Evolutionary conservation across 2,888 invertebrate species (phyloP).

Genomic region (Macrophya annulata): DNA sequence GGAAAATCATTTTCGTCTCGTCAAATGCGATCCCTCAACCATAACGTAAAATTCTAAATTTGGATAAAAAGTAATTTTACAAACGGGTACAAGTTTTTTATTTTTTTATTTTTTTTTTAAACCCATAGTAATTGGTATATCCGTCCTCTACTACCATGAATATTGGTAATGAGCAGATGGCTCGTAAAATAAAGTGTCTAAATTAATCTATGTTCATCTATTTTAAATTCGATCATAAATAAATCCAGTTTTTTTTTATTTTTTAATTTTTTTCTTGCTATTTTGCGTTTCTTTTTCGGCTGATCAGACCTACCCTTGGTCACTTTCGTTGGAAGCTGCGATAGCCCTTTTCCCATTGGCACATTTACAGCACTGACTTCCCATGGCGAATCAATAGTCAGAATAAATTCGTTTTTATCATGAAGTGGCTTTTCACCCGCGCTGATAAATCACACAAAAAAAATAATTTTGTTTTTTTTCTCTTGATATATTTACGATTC

Average conservation of each 20-base stretch:
- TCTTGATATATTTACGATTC: not conserved
- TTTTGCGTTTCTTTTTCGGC: not conserved
- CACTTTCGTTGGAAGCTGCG: constrained; percentile 68
- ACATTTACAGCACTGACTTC: constrained; percentile 79
- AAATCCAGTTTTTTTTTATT: not conserved
- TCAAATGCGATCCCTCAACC: not conserved
- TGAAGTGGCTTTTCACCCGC: not conserved
- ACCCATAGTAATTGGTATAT: not conserved
- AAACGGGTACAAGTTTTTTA: too few relatives aligned
- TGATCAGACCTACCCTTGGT: constrained; percentile 65
- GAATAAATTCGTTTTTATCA: not conserved
- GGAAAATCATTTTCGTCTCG: not conserved
- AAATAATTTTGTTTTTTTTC: too few relatives aligned
- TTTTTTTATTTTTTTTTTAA: not conserved
- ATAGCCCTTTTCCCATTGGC: constrained; percentile 73
- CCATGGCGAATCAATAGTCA: constrained; percentile 68
- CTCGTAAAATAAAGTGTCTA: not conserved
- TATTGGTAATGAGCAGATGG: not conserved
- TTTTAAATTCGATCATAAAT: not conserved
- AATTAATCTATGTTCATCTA: not conserved
- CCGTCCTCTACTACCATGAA: not conserved
- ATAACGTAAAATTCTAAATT: not conserved
- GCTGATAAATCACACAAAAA: not conserved
- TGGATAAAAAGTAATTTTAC: not conserved
- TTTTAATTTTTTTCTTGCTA: too few relatives aligned